Conservation (phyloP, 2,797 vertebrate species). For the Melanogrammus aeglefinus region DNA sequence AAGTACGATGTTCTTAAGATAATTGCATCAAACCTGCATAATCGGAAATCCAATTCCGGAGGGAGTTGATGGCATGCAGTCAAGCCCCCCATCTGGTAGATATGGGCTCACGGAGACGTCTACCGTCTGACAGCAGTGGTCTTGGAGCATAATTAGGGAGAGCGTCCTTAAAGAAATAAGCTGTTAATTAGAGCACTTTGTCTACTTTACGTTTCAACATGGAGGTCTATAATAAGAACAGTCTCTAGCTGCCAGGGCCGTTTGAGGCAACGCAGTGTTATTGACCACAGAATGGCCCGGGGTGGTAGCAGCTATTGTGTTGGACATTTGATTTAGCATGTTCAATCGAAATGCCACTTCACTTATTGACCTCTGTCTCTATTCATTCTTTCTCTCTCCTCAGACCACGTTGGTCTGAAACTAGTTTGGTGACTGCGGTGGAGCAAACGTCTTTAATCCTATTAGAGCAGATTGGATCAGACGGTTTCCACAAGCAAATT, state of each 20-base stretch:
- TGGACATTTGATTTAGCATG: constrained; percentile 53
- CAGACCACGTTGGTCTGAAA: constrained; percentile 21
- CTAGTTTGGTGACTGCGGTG: constrained; percentile 36
- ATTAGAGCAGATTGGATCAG: constrained; percentile 46
- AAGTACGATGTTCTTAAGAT: constrained; percentile 55
- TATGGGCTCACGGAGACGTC: constrained; percentile 54
- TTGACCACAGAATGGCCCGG: constrained; percentile 21
- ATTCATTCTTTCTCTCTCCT: not conserved
- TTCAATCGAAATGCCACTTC: constrained; percentile 57
- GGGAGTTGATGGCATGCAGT: constrained; percentile 54
- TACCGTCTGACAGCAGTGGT: constrained; percentile 52
- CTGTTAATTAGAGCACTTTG: not conserved
- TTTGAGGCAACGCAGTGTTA: constrained; percentile 19
- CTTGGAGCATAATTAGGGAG: constrained; percentile 41
- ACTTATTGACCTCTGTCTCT: constrained; percentile 29
- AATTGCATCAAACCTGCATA: constrained; percentile 71
- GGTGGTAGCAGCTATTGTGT: constrained; percentile 33
- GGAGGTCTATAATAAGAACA: constrained; percentile 12
- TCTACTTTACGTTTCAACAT: not conserved
- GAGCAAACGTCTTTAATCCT: constrained; percentile 48
- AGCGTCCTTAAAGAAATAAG: constrained; percentile 39
- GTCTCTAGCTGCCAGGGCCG: constrained; percentile 16
- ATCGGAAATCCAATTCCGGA: constrained; percentile 67
- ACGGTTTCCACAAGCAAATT: constrained; percentile 13
- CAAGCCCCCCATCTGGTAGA: constrained; percentile 35